Conservation (phyloP, 1,140 invertebrate genomes). For the Ylistrum balloti region DNA sequence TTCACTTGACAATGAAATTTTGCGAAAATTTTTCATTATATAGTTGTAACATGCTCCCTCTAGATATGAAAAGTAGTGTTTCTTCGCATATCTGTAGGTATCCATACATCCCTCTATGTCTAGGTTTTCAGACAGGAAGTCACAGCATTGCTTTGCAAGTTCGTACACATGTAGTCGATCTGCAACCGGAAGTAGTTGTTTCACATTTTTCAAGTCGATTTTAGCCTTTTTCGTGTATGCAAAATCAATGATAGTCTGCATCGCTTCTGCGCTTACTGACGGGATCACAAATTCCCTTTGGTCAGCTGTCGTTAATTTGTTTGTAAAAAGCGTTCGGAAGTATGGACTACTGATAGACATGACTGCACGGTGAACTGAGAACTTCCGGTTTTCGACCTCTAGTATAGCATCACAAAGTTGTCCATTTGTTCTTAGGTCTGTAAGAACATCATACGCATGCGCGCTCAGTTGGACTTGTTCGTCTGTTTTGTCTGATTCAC, state of each 20-base stretch:
- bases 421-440: constrained; percentile 85
- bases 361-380: constrained; percentile 92
- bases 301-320: constrained; percentile 68
- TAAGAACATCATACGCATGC: constrained; percentile 66
- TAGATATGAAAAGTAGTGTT: constrained; percentile 88
- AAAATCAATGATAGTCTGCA: constrained; percentile 90
- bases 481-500: background rate
- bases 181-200: constrained; percentile 86
- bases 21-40: constrained; percentile 72
- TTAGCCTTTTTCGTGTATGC: constrained; percentile 90
- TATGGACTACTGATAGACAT: constrained; percentile 86
- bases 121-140: constrained; percentile 87
- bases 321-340: constrained; percentile 77
- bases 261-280: constrained; percentile 88
- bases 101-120: constrained; percentile 91
- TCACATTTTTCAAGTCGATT: constrained; percentile 90
- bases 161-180: constrained; percentile 91
- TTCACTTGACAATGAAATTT: constrained; percentile 95
- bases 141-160: constrained; percentile 89
- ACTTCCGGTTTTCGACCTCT: constrained; percentile 89
- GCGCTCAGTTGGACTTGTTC: constrained; percentile 45
- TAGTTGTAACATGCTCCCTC: constrained; percentile 86
- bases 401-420: constrained; percentile 92
- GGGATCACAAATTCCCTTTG: constrained; percentile 87
- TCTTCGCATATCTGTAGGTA: constrained; percentile 90